Conservation (phyloP, 1,140 invertebrate genomes). For the Drosophila virilis region DNA sequence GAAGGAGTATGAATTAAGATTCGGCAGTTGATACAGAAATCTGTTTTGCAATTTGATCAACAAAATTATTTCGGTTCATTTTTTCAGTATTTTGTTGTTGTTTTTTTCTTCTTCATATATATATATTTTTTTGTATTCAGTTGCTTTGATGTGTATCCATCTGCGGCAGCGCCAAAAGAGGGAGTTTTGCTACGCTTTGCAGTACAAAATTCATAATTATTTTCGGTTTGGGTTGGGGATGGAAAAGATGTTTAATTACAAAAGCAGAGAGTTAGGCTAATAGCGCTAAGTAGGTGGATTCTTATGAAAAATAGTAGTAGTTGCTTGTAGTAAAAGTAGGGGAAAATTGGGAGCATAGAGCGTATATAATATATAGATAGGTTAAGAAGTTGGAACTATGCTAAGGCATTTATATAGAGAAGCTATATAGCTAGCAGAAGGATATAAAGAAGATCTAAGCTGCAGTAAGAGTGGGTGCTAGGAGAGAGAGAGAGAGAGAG, state of each 20-base stretch:
- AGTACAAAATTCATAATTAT: constrained; percentile 25
- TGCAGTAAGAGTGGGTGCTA: constrained; percentile 22
- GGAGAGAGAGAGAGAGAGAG: constrained; percentile 6
- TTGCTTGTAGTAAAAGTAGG: constrained; percentile 19
- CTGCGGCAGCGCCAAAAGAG: constrained; percentile 41
- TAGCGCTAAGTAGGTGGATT: constrained; percentile 35
- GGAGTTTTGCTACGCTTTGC: constrained; percentile 43
- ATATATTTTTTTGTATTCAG: constrained; percentile 37
- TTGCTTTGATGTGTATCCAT: constrained; percentile 68
- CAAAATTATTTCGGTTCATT: constrained; percentile 42
- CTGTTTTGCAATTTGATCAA: constrained; percentile 52
- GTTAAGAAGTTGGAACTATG: constrained; percentile 17
- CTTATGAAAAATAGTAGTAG: constrained; percentile 37
- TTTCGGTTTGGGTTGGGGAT: constrained; percentile 13
- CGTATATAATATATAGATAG: not conserved
- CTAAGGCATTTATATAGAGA: constrained; percentile 6
- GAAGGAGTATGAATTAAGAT: constrained; percentile 84
- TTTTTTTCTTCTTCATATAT: constrained; percentile 5
- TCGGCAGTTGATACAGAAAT: constrained; percentile 84
- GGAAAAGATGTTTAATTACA: constrained; percentile 60
- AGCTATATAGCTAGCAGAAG: constrained; percentile 9
- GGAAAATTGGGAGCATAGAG: constrained; percentile 9
- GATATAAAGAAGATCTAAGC: constrained; percentile 14
- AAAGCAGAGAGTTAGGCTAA: constrained; percentile 57
- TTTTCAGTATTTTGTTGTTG: constrained; percentile 17